Evolutionary conservation across 2,888 invertebrate genomes (phyloP).

Genomic region (Melinopterus prodromus): DNA sequence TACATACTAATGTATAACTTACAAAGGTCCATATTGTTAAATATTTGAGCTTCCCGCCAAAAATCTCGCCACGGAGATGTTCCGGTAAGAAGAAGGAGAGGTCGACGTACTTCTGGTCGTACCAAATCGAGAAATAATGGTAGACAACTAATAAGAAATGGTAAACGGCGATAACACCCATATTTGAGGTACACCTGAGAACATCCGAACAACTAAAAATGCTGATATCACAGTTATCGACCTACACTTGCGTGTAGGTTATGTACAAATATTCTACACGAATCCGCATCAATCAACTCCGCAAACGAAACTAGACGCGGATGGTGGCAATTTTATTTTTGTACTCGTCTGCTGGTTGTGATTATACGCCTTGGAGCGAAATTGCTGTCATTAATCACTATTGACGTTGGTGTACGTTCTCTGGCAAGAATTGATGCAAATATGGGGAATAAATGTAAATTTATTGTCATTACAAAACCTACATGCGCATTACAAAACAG

Average conservation of each 20-base stretch:
- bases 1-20: conserved; percentile 49
- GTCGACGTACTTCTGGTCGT: conserved; percentile 47
- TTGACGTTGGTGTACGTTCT: neutral
- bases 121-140: conserved; percentile 42
- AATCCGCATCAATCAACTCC: conserved; percentile 5
- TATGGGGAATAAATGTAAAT: too few species aligned
- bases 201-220: conserved; percentile 5
- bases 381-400: neutral
- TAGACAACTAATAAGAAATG: conserved; percentile 5
- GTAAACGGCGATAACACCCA: conserved; percentile 15
- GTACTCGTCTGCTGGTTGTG: neutral
- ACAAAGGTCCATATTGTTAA: conserved; percentile 65
- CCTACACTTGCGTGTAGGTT: neutral
- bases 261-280: neutral
- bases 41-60: conserved; percentile 58
- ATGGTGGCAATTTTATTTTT: conserved; percentile 12
- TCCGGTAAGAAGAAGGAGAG: conserved; percentile 42
- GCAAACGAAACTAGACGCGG: neutral
- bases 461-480: too few species aligned
- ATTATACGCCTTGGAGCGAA: neutral
- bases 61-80: conserved; percentile 49
- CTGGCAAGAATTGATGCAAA: too few species aligned
- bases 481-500: too few species aligned
- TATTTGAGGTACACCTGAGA: neutral
- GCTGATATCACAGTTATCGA: conserved; percentile 6